Evolutionary conservation across 2,797 vertebrate species (phyloP), one percentile per base, ranked within the genome.

Genomic region (Rousettus madagascariensis): DNA sequence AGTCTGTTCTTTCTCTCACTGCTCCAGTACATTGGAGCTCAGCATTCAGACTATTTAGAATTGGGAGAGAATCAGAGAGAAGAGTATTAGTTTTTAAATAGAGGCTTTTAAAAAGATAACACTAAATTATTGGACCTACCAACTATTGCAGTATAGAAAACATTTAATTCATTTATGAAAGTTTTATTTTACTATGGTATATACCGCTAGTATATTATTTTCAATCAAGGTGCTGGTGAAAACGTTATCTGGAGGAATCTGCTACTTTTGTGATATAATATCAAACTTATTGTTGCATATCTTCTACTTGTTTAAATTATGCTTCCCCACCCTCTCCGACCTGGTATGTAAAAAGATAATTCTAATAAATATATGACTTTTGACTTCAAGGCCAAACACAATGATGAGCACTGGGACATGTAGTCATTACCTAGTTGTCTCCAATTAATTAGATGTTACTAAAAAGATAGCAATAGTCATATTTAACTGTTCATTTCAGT

Each of bases 281-380:
- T 61, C 41, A 69, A 43, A 63, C 19, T 75, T 75, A 82, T 46
- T 22, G 17, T 83, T 80, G 24, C 36, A 38, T 63, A 53, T 26
- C 36, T 84, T 83, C 61, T 77, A 86, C 53, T 79, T 91, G 10
- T 85, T 79, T 92, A 78, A 46, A 63, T 86, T 86, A 41, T 77
- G 30, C 63, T 74, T 80, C 20, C 28, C 22, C 80, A 69, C 13
- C 12, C 11, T 90, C 59, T n/a, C 11, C 86, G 59, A 80, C 26
- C 22, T 43, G 33, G 83, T 82, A 41, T 68, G 4, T 86, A 84
- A 91, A 71, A 92, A 84, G 90, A 82, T 66, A 74, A 19, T 59
- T 66, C 20, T 22, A 22, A 69, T 68, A 86, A 38, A 85, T 94
- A 28, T 59, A 19, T 57, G 26, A 94, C 11, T 46, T 89, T 24